Conservation (phyloP, 1,140 invertebrate species). For the Papilio aristodemus region DNA sequence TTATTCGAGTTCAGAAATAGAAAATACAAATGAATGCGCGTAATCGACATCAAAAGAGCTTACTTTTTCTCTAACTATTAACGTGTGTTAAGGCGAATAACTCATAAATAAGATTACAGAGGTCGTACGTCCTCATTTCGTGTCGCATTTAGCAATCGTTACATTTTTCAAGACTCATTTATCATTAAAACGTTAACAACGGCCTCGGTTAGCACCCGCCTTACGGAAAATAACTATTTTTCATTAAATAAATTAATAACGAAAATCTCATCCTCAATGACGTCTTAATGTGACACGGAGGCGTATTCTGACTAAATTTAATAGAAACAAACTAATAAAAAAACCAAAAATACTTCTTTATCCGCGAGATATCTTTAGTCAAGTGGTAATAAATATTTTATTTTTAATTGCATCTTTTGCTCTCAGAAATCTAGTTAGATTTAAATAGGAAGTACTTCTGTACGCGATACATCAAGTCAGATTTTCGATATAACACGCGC, state of each 20-base stretch:
- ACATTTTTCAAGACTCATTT: constrained; percentile 70
- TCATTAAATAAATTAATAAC: constrained; percentile 43
- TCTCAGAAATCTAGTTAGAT: not conserved
- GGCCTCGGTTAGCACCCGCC: constrained; percentile 49
- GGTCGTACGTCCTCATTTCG: constrained; percentile 66
- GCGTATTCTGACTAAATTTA: constrained; percentile 31
- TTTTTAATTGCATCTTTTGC: constrained; percentile 32
- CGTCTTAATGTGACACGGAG: constrained; percentile 37
- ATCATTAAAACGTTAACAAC: constrained; percentile 67
- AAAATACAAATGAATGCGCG: constrained; percentile 60
- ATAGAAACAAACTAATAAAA: constrained; percentile 30
- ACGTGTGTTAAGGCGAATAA: constrained; percentile 64
- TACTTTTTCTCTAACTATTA: constrained; percentile 64
- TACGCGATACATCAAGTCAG: constrained; percentile 53
- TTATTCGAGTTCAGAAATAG: constrained; percentile 53
- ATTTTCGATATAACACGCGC: constrained; percentile 50
- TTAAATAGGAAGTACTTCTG: constrained; percentile 29
- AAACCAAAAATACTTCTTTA: constrained; percentile 4
- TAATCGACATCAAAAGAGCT: constrained; percentile 70
- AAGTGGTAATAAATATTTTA: constrained; percentile 13
- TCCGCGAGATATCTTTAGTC: not conserved
- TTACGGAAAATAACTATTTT: constrained; percentile 47
- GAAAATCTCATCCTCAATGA: constrained; percentile 37
- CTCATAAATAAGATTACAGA: constrained; percentile 72
- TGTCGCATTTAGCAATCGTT: constrained; percentile 69